Conservation (phyloP, 2,113 vertebrate genomes). For the Neodontobutis hainanensis region DNA sequence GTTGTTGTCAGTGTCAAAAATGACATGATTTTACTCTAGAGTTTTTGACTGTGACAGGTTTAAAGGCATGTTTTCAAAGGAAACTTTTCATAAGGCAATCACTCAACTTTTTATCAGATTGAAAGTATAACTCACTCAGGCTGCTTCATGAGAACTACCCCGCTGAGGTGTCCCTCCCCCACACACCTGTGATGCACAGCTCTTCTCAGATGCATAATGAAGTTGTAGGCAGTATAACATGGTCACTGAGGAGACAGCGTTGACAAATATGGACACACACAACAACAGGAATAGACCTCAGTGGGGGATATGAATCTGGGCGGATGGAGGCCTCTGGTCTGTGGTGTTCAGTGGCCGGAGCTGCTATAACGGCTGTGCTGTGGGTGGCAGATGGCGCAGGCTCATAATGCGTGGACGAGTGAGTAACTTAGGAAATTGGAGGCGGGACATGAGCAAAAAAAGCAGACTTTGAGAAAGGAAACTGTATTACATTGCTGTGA, state of each 20-base stretch:
- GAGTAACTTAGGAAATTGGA: constrained; percentile 59
- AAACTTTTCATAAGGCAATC: constrained; percentile 11
- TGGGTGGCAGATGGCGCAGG: constrained; percentile 59
- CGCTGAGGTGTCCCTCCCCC: constrained; percentile 27
- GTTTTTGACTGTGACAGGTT: not conserved
- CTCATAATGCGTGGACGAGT: constrained; percentile 53
- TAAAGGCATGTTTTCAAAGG: not conserved
- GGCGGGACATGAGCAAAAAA: constrained; percentile 57
- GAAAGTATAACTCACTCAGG: constrained; percentile 14
- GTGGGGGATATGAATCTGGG: constrained; percentile 17
- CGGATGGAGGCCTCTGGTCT: constrained; percentile 32
- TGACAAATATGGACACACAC: constrained; percentile 42
- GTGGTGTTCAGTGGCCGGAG: constrained; percentile 27
- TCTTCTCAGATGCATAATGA: constrained; percentile 22
- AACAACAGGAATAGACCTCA: constrained; percentile 26
- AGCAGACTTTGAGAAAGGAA: constrained; percentile 35
- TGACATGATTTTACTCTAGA: not conserved
- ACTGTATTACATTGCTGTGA: constrained; percentile 14
- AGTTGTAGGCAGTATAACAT: constrained; percentile 18
- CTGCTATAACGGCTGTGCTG: constrained; percentile 26
- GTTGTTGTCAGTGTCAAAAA: constrained; percentile 1
- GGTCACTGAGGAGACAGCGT: constrained; percentile 31
- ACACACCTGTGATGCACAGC: constrained; percentile 29
- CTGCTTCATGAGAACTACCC: constrained; percentile 21
- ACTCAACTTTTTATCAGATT: constrained; percentile 23